phyloP scores from a whole-genome alignment of 2,888 invertebrate species.

The Ichneumoninae sp. region DNA sequence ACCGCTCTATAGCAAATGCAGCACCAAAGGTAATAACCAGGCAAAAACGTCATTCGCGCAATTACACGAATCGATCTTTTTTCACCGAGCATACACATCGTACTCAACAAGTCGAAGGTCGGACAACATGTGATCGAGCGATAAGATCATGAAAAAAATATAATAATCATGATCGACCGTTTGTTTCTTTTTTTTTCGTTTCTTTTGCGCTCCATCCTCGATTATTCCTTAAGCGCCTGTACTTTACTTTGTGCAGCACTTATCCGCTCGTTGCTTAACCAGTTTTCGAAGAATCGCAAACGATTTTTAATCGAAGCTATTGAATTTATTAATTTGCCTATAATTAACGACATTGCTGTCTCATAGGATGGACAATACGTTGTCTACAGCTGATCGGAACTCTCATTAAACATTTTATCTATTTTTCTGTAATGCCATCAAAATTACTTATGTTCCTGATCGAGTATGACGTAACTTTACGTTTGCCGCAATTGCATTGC shows the following conservation, averaged over 20 bases:
- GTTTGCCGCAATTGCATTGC: not conserved
- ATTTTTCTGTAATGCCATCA: not conserved
- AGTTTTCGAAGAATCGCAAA: not conserved
- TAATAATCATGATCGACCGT: not conserved
- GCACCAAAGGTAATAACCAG: not conserved
- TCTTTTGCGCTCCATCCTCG: not conserved
- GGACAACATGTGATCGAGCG: not conserved
- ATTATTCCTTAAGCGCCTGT: not conserved
- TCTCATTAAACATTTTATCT: not conserved
- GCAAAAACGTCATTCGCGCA: not conserved
- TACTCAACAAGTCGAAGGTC: slow-evolving; percentile 1
- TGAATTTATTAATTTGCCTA: not conserved
- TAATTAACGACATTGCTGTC: not conserved
- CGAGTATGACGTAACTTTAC: not conserved
- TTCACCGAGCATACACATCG: not conserved
- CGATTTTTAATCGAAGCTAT: not conserved
- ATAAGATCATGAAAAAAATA: slow-evolving; percentile 6
- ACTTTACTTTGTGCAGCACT: not conserved
- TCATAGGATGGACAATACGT: not conserved
- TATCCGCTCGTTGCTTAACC: not conserved
- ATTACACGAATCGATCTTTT: not conserved
- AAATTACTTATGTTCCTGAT: not conserved
- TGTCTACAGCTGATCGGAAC: not conserved
- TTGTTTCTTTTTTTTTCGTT: not conserved
- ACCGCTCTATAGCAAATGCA: not conserved